phyloP scores from a whole-genome alignment of 2,113 vertebrate species.

The Tachuris rubrigastra region DNA sequence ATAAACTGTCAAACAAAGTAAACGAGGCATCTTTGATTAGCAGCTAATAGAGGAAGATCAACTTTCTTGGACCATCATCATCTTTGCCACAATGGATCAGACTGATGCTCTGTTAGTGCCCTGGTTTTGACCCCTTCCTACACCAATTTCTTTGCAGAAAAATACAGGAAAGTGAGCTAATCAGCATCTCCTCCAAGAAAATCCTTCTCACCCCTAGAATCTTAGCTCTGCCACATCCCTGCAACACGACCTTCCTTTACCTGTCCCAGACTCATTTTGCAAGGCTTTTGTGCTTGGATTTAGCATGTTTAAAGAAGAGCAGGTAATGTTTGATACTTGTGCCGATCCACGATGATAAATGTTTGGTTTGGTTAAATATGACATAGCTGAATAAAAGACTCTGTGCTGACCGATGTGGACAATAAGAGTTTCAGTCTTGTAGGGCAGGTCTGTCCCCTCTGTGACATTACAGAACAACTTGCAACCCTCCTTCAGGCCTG shows the following conservation, averaged over 20 bases:
- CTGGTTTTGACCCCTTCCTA: background rate
- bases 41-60: constrained; percentile 1
- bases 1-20: constrained; percentile 3
- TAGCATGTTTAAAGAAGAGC: background rate
- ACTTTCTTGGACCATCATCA: background rate
- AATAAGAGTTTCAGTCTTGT: background rate
- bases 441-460: background rate
- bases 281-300: background rate
- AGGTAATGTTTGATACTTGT: background rate
- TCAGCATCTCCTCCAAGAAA: background rate
- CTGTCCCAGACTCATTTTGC: background rate
- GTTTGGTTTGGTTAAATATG: background rate
- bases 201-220: background rate
- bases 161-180: background rate
- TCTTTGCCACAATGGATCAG: constrained; percentile 27
- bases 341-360: background rate
- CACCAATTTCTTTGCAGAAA: background rate
- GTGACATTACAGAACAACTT: background rate
- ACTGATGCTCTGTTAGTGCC: background rate
- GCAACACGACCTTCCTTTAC: background rate
- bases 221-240: background rate
- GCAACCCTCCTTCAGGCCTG: background rate
- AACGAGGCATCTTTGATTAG: constrained; percentile 32
- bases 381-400: background rate
- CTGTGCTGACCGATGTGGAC: background rate